These are phyloP conservation scores for Gymnopithys bicolor DNA, from an alignment of 2,797 vertebrate genomes.

Conservation along the genomic window DNA sequence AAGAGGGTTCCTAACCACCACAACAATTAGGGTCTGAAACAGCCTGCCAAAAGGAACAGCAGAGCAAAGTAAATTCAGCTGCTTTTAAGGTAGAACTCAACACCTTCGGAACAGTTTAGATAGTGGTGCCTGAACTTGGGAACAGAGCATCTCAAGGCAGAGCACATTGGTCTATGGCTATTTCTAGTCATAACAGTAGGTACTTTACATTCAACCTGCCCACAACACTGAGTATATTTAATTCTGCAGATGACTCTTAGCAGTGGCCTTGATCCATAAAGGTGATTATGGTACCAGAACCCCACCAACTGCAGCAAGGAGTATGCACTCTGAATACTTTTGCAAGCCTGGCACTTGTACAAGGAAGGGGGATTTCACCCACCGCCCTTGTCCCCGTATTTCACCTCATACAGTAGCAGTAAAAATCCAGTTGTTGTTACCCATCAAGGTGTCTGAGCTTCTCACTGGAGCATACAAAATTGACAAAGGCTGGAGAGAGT, in stretches of 20 bases:
- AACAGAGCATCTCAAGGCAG: not conserved
- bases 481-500: not conserved
- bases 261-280: not conserved
- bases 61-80: not conserved
- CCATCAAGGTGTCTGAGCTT: not conserved
- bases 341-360: not conserved
- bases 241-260: not conserved
- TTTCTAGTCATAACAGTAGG: not conserved
- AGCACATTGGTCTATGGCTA: not conserved
- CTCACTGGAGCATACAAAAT: not conserved
- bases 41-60: not conserved
- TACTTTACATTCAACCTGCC: not conserved
- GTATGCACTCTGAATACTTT: not conserved
- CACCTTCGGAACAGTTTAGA: not conserved
- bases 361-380: not conserved
- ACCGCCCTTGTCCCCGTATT: not conserved
- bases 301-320: not conserved
- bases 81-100: not conserved
- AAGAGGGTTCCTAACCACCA: conserved; percentile 10
- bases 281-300: not conserved
- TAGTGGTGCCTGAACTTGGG: not conserved
- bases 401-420: not conserved
- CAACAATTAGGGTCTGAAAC: not conserved
- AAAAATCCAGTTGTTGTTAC: not conserved
- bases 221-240: not conserved